These are phyloP conservation scores for Apodemus sylvaticus DNA, from an alignment of 2,113 vertebrate genomes.

Conservation along the genomic window DNA sequence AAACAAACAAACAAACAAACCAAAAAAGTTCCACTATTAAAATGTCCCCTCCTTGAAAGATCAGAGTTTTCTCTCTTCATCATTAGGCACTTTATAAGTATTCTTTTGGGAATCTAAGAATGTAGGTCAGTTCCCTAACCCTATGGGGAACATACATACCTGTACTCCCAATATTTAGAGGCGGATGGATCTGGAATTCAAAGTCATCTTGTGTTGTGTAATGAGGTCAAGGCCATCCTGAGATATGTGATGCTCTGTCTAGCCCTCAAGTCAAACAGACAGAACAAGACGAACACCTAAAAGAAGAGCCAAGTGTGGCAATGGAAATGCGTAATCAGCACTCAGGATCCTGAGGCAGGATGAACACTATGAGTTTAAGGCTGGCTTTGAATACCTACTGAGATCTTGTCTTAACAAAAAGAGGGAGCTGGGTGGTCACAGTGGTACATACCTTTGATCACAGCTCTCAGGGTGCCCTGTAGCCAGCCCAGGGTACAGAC, in stretches of 20 bases:
- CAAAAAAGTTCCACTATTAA: background rate
- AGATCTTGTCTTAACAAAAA: background rate
- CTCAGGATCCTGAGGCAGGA: background rate
- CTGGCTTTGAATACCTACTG: background rate
- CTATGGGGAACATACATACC: background rate
- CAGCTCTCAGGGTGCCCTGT: too few species aligned
- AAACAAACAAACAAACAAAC: background rate
- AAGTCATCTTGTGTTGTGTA: too few species aligned
- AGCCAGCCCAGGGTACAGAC: background rate
- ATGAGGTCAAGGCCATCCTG: background rate
- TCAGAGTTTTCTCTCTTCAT: slow-evolving; percentile 17
- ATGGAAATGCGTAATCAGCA: too few species aligned
- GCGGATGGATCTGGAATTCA: background rate
- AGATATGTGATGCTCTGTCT: background rate
- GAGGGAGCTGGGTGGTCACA: background rate
- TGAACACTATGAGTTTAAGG: background rate
- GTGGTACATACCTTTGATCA: background rate
- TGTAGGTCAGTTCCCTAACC: background rate
- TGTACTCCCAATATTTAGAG: background rate
- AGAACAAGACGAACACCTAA: background rate
- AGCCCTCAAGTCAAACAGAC: background rate
- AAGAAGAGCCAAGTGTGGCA: background rate
- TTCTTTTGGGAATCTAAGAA: background rate
- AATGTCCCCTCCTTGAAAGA: background rate
- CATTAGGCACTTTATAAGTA: background rate